Evolutionary conservation across 2,888 invertebrate species (phyloP), one percentile per base, ranked within the genome.

Genomic region (Spatulosminthurus flaviceps): DNA sequence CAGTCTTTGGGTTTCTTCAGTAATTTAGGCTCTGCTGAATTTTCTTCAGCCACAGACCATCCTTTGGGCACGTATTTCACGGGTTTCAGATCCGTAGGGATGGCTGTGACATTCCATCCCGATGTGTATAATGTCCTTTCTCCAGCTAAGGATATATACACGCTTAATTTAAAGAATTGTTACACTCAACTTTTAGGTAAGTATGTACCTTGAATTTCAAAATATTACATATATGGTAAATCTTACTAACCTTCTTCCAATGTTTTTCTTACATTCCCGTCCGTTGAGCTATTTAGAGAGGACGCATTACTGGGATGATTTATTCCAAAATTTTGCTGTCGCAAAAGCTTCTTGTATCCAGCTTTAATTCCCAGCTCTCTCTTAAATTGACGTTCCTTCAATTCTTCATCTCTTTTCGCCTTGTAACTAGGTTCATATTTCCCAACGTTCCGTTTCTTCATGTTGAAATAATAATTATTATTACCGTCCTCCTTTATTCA

Each of bases 291-390:
- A n/a, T n/a, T n/a, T n/a, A n/a, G n/a, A n/a, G n/a, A n/a, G n/a
- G n/a, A n/a, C n/a, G n/a, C n/a, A n/a, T n/a, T n/a, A n/a, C n/a
- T n/a, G n/a, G n/a, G n/a, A n/a, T 34, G 34, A 34, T 34, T 34
- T 7, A 7, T 34, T 34, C 9, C 34, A 11, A n/a, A 51, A 19
- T 61, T 5, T 60, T 74, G 24, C 29, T 74, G 60, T 22, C 61
- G 16, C 1, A 61, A 22, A 4, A 74, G 60, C 21, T 74, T 74
- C 26, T 26, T 24, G 64, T 75, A 75, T 0, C 42, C 19, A 7
- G 76, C 66, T 42, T 67, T 76, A 9, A 76, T 76, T n/a, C 34
- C 67, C n/a, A 76, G 42, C 34, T 76, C 67, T 43, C 67, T 1
- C 19, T 41, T 21, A 1, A 41, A 60, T 24, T 60, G 19, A 7